Evolutionary conservation across 1,140 invertebrate species (phyloP), one percentile per base, ranked within the genome.

Genomic region (Campoletis sonorensis): DNA sequence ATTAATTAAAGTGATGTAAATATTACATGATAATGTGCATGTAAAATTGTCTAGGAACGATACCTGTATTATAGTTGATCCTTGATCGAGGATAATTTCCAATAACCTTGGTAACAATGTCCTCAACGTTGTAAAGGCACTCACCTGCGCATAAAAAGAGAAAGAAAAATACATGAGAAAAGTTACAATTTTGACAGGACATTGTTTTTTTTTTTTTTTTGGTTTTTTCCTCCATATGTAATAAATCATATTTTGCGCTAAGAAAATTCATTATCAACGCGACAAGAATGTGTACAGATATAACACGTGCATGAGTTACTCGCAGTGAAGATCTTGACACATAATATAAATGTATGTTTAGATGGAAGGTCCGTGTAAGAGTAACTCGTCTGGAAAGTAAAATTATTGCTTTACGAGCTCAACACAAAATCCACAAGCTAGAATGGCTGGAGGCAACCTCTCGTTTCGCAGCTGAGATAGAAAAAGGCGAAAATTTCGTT

Each of bases 11-110:
- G 2, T 33, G 7, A 33, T 33, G 30, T 33, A 33, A 33, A 33
- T 33, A 7, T 33, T 2, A 33, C 30, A 33, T 33, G 30, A 4
- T 33, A 33, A 4, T 33, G 30, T 33, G 30, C 30, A 33, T 33
- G 30, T 45, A 64, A 78, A 23, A 33, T 16, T 5, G 13, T 70
- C 33, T 51, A 27, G 15, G 45, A 79, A 70, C 40, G 45, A 45
- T 84, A 84, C 83, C 83, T 84, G 83, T 54, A 79, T 80, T 84
- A 75, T 80, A 84, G 79, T 80, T 82, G 54, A 67, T 72, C 78
- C 80, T 61, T 40, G 26, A n/a, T 27, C 71, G 64, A 23, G 83
- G 64, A 76, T 82, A 78, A 11, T 61, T 67, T 51, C 77, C 33
- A 81, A 45, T 79, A 58, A 81, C 76, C 72, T 76, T 79, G 68